Evolutionary conservation across 2,113 vertebrate species (phyloP).

Genomic region (Sinocyclocheilus anophthalmus): DNA sequence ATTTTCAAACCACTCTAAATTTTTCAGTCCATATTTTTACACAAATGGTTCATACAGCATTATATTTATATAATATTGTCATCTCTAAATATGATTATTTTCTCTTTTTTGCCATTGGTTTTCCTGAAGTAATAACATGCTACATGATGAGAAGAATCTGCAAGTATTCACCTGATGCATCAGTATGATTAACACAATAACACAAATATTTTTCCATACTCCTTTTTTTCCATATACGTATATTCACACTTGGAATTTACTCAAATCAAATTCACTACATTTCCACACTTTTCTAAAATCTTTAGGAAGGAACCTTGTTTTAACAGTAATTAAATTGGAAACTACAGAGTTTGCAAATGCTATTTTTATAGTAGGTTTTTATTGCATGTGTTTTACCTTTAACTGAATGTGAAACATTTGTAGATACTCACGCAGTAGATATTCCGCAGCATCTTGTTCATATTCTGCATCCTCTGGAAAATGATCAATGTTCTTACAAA

Average conservation of each 20-base stretch:
- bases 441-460: slow-evolving; percentile 94
- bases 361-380: neutral
- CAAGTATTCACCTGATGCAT: too few relatives aligned
- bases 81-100: too few relatives aligned
- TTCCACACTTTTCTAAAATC: neutral
- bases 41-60: too few relatives aligned
- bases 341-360: neutral
- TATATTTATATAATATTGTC: too few relatives aligned
- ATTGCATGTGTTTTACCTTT: neutral
- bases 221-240: too few relatives aligned
- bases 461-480: slow-evolving; percentile 95
- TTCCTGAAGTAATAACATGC: too few relatives aligned
- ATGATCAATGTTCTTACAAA: slow-evolving; percentile 98
- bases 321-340: neutral
- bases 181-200: too few relatives aligned
- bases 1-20: too few relatives aligned
- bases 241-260: neutral
- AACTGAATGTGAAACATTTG: neutral
- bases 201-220: neutral
- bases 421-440: slow-evolving; percentile 86
- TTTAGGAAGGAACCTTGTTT: neutral
- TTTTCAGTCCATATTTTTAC: too few relatives aligned
- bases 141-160: too few relatives aligned
- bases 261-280: neutral
- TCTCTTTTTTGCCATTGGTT: too few relatives aligned